These are phyloP conservation scores for Percopsis transmontana DNA, from an alignment of 2,113 vertebrate species.

Conservation along the genomic window DNA sequence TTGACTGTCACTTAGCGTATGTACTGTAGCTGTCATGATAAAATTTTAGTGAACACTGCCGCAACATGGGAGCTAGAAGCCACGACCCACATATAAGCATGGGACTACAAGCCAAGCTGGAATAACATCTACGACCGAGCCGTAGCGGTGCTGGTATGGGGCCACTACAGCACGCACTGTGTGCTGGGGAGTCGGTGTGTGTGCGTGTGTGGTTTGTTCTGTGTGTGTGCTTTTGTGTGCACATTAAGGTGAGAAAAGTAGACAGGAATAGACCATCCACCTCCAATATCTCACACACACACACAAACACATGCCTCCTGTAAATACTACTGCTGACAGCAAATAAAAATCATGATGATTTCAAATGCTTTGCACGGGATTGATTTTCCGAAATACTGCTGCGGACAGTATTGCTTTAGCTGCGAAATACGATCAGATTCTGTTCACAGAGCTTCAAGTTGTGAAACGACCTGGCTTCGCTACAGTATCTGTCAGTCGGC, in stretches of 20 bases:
- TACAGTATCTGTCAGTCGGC: background rate
- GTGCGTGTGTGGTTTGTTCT: slow-evolving; percentile 2
- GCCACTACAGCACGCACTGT: background rate
- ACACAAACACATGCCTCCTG: background rate
- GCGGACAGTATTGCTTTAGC: background rate
- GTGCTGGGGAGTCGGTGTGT: background rate
- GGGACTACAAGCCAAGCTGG: background rate
- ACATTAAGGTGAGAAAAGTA: slow-evolving; percentile 7
- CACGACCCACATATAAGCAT: background rate
- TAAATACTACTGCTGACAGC: background rate
- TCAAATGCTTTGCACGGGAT: background rate
- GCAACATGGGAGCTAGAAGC: too few relatives aligned
- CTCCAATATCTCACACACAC: too few relatives aligned
- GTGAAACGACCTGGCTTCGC: background rate
- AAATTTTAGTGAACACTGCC: background rate
- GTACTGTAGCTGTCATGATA: too few relatives aligned
- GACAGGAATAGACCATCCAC: slow-evolving; percentile 21
- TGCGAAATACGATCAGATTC: background rate
- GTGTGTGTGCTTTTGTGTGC: slow-evolving; percentile 1
- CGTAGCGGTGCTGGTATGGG: background rate
- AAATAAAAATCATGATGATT: background rate
- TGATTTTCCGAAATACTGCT: background rate
- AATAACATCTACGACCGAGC: background rate
- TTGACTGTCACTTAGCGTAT: too few relatives aligned
- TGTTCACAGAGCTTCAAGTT: background rate